Percentiles rank a stretch among this genome's conserved stretches.
Evolutionary conservation across 2,113 vertebrate species (phyloP).

Genomic region (Rhizomys pruinosus): DNA sequence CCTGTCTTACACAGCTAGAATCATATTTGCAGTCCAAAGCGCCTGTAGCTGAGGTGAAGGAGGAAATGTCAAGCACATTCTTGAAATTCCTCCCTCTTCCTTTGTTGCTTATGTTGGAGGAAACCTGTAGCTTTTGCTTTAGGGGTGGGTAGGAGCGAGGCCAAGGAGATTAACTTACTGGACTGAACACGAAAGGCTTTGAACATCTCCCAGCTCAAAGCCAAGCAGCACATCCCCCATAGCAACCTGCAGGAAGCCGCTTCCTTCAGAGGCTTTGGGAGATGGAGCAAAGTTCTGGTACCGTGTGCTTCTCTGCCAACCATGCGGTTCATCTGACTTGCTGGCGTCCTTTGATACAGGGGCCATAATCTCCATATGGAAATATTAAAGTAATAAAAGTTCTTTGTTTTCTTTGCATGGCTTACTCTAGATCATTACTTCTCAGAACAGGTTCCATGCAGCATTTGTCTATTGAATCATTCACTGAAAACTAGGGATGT

Average conservation of each 20-base stretch:
- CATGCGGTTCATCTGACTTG: neutral
- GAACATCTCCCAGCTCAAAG: neutral
- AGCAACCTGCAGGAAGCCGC: neutral
- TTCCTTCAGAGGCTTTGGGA: neutral
- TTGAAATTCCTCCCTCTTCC: slow-evolving; percentile 25
- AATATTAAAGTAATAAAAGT: slow-evolving; percentile 11
- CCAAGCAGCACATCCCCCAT: neutral
- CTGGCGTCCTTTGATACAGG: neutral
- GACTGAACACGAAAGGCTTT: neutral
- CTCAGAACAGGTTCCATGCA: neutral
- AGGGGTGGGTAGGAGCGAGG: neutral
- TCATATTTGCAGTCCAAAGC: slow-evolving; percentile 10
- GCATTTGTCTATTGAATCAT: neutral
- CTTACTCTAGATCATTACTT: neutral
- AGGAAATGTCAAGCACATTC: slow-evolving; percentile 36
- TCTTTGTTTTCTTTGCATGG: neutral
- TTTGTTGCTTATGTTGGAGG: slow-evolving; percentile 12
- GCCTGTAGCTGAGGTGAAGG: neutral
- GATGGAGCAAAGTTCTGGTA: neutral
- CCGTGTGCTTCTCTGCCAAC: neutral
- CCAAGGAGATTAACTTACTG: slow-evolving; percentile 28
- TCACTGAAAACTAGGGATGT: neutral
- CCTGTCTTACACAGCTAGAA: neutral
- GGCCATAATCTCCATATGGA: neutral
- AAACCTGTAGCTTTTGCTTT: neutral